These are phyloP conservation scores for Heliothis virescens DNA, from an alignment of 1,140 invertebrate species.

Conservation along the genomic window DNA sequence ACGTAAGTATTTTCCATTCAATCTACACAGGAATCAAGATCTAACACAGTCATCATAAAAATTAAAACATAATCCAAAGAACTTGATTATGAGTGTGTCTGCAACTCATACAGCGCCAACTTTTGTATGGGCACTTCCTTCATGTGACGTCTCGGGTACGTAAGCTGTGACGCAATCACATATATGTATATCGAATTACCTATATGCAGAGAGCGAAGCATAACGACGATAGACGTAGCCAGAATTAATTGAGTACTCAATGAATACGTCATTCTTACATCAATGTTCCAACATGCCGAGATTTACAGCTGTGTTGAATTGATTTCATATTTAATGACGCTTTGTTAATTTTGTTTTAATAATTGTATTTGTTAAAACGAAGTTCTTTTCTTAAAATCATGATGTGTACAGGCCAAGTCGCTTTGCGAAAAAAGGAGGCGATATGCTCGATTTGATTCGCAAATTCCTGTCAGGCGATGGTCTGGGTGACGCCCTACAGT, in stretches of 20 bases:
- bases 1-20: conserved; percentile 79
- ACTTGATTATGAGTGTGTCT: conserved; percentile 20
- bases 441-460: conserved; percentile 70
- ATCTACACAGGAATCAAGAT: background rate
- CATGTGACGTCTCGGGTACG: conserved; percentile 10
- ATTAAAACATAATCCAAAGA: conserved; percentile 14
- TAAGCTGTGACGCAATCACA: conserved; percentile 1
- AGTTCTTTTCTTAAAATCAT: conserved; percentile 7
- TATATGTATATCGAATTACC: conserved; percentile 4
- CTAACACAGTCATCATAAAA: background rate
- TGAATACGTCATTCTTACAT: conserved; percentile 1
- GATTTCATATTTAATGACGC: background rate
- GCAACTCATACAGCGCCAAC: conserved; percentile 22
- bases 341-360: background rate
- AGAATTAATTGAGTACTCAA: background rate
- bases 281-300: background rate
- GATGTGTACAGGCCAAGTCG: conserved; percentile 73
- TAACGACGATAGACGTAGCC: background rate
- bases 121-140: conserved; percentile 26
- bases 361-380: background rate
- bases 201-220: background rate
- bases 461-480: conserved; percentile 77
- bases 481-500: conserved; percentile 68
- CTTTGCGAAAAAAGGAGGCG: conserved; percentile 61
- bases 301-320: background rate